These are phyloP conservation scores for Yponomeuta malinellus DNA, from an alignment of 2,888 invertebrate species.

Conservation along the genomic window DNA sequence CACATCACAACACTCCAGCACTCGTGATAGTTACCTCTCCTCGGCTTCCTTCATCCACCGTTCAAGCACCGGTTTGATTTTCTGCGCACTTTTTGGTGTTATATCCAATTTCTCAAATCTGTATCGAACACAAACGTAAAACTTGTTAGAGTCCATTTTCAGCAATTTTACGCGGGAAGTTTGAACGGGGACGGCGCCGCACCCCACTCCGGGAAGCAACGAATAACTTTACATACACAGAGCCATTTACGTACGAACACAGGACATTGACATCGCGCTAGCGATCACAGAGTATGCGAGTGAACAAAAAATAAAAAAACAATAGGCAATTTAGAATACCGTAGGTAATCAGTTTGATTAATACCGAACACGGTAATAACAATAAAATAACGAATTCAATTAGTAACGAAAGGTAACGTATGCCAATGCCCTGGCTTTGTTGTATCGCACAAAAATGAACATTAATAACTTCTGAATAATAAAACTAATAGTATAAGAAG, in stretches of 20 bases:
- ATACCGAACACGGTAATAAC: constrained; percentile 63
- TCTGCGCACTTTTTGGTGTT: constrained; percentile 99
- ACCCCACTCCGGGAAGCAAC: constrained; percentile 51
- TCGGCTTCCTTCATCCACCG: constrained; percentile 99
- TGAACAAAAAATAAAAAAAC: constrained; percentile 52
- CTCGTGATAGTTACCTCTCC: constrained; percentile 85
- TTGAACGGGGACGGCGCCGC: constrained; percentile 21
- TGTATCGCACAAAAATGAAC: constrained; percentile 73
- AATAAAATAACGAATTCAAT: constrained; percentile 72
- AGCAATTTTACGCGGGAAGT: constrained; percentile 2
- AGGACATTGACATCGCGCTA: constrained; percentile 81
- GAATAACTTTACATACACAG: constrained; percentile 1
- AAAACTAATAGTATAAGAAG: constrained; percentile 32
- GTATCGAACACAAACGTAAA: constrained; percentile 72
- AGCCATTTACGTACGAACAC: constrained; percentile 65
- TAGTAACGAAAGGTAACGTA: constrained; percentile 73
- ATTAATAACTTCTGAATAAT: constrained; percentile 36
- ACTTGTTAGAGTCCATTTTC: constrained; percentile 51
- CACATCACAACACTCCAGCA: constrained; percentile 59
- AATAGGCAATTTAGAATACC: constrained; percentile 72
- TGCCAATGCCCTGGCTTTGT: constrained; percentile 94
- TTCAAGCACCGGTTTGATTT: constrained; percentile 98
- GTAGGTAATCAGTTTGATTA: constrained; percentile 73
- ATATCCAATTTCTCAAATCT: constrained; percentile 99
- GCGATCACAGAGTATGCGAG: constrained; percentile 46